These are phyloP conservation scores for Psilopsiagon aymara DNA, from an alignment of 2,113 vertebrate species.

Conservation along the genomic window DNA sequence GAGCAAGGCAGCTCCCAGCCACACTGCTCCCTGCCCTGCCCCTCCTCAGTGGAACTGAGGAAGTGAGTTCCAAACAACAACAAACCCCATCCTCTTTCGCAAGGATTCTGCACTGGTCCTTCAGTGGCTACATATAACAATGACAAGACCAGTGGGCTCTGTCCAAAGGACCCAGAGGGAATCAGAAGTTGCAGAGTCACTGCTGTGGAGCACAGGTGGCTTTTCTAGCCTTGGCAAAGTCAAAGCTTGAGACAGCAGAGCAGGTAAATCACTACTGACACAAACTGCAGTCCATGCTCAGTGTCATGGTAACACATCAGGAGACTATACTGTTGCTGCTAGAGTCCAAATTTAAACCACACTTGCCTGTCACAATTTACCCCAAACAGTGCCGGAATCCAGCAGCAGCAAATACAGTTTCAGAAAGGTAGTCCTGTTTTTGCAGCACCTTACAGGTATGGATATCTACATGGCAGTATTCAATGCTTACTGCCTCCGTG, in stretches of 20 bases:
- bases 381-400: background rate
- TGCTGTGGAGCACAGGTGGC: background rate
- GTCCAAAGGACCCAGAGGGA: background rate
- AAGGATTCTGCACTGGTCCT: background rate
- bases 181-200: background rate
- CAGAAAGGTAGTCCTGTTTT: background rate
- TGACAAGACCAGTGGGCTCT: background rate
- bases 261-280: background rate
- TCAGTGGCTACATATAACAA: background rate
- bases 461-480: background rate
- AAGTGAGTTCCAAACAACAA: background rate
- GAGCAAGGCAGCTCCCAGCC: background rate
- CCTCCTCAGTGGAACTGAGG: background rate
- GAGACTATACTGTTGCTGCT: background rate
- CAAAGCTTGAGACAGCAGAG: background rate
- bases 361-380: background rate
- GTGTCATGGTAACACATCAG: background rate
- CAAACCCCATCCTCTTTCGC: background rate
- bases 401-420: background rate
- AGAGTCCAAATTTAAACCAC: background rate
- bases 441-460: background rate
- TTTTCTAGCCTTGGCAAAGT: background rate
- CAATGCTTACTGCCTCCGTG: background rate
- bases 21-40: background rate
- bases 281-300: background rate